Evolutionary conservation across 1,140 invertebrate species (phyloP).

Genomic region (Papilio glaucus): DNA sequence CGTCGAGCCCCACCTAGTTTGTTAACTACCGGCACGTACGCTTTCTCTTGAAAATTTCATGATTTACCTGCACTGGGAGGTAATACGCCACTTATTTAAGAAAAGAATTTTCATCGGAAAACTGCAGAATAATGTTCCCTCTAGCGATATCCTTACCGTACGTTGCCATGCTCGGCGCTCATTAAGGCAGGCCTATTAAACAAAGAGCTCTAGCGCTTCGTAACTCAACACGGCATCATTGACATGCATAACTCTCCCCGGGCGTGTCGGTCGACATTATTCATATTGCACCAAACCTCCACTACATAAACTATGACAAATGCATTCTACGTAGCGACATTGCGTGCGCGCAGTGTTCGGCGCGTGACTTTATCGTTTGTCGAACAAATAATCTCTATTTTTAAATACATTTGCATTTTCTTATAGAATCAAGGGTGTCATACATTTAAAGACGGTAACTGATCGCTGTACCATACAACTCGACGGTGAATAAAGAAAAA

Average conservation of each 20-base stretch:
- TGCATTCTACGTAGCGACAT: constrained; percentile 44
- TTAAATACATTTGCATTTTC: constrained; percentile 18
- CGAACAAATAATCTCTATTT: constrained; percentile 3
- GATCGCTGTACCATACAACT: no score
- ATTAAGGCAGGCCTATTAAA: constrained; percentile 37
- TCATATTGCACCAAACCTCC: constrained; percentile 63
- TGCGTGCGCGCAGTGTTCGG: constrained; percentile 18
- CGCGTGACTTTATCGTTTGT: constrained; percentile 9
- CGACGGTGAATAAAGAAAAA: no score
- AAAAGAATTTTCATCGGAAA: constrained; percentile 29
- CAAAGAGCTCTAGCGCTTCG: constrained; percentile 47
- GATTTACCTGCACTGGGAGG: constrained; percentile 8
- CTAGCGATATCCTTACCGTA: constrained; percentile 25
- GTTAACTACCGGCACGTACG: background rate
- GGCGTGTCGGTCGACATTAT: constrained; percentile 68
- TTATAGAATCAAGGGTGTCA: background rate
- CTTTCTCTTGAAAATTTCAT: constrained; percentile 9
- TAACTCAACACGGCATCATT: constrained; percentile 56
- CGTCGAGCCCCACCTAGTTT: background rate
- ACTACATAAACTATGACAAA: constrained; percentile 65
- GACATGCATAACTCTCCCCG: constrained; percentile 71
- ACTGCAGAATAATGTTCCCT: constrained; percentile 27
- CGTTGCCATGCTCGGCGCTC: constrained; percentile 24
- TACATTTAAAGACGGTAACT: background rate
- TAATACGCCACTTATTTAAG: background rate